A percentile compares a stretch with the other conserved stretches of the same genome.
Evolutionary conservation across 2,888 invertebrate genomes (phyloP).

Genomic region (Acronicta alni): DNA sequence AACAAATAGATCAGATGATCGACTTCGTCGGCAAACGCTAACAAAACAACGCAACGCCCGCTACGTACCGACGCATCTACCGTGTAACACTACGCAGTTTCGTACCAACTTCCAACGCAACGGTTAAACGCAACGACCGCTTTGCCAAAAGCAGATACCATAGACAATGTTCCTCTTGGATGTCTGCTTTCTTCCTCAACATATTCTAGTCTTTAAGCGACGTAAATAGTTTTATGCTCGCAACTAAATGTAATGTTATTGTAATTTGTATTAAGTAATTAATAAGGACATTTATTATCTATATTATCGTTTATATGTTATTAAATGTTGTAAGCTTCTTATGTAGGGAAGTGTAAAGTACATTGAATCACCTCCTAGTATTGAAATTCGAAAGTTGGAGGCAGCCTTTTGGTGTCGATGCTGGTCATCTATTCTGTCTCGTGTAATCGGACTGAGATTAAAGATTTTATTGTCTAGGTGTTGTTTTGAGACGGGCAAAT

Average conservation of each 20-base stretch:
- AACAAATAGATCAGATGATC: constrained; percentile 94
- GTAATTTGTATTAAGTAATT: constrained; percentile 70
- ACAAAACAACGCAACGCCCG: constrained; percentile 68
- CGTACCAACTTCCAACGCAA: constrained; percentile 59
- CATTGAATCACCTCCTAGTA: constrained; percentile 83
- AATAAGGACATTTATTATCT: constrained; percentile 81
- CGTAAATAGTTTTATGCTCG: constrained; percentile 83
- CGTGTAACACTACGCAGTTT: constrained; percentile 67
- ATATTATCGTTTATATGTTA: constrained; percentile 77
- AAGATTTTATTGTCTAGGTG: constrained; percentile 65
- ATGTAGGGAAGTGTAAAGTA: constrained; percentile 80
- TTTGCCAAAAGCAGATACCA: constrained; percentile 78
- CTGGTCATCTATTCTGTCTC: constrained; percentile 80
- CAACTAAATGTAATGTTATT: constrained; percentile 85
- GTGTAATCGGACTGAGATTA: constrained; percentile 73
- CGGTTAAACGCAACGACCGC: constrained; percentile 72
- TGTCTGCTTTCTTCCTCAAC: constrained; percentile 89
- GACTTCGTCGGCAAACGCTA: constrained; percentile 93
- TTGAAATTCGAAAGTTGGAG: constrained; percentile 65
- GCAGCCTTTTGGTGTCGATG: constrained; percentile 73
- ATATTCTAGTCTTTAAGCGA: constrained; percentile 88
- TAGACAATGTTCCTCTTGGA: constrained; percentile 79
- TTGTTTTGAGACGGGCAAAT: constrained; percentile 38
- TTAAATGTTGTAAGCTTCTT: constrained; percentile 82
- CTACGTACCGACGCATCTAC: constrained; percentile 65